A percentile compares a stretch with the other conserved stretches of the same genome.
phyloP scores from a whole-genome alignment of 2,888 invertebrate species.

The Empis livida region DNA sequence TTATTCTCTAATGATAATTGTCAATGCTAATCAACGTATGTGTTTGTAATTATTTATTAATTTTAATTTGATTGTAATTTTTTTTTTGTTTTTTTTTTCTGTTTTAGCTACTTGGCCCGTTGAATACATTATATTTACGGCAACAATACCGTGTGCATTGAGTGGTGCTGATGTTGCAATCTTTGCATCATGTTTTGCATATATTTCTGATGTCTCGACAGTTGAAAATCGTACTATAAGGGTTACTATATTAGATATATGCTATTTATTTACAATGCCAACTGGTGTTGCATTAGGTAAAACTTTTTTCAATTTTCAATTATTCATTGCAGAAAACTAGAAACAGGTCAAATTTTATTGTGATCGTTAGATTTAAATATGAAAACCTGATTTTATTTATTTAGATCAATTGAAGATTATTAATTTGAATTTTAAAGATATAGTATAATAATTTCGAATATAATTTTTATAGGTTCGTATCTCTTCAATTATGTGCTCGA shows the following conservation, averaged over 20 bases:
- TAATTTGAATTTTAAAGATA: too few species aligned
- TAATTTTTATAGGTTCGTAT: conserved; percentile 44
- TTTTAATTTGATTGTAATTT: neutral
- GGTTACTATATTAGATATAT: conserved; percentile 68
- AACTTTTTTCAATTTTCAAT: too few species aligned
- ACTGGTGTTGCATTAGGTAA: conserved; percentile 63
- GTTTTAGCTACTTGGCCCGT: conserved; percentile 48
- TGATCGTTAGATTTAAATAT: too few species aligned
- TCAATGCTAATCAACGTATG: conserved; percentile 49
- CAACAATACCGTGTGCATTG: conserved; percentile 60
- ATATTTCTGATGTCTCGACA: conserved; percentile 65
- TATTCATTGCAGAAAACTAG: too few species aligned
- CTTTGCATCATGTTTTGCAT: conserved; percentile 65
- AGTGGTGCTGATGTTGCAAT: conserved; percentile 70
- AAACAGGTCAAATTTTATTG: too few species aligned
- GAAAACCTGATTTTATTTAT: too few species aligned
- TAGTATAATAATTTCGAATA: conserved; percentile 9
- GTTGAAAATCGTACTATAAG: conserved; percentile 57
- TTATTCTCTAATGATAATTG: conserved; percentile 60
- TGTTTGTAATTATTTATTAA: neutral
- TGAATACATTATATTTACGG: conserved; percentile 60
- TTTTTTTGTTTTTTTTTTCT: neutral
- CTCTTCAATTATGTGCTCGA: conserved; percentile 47
- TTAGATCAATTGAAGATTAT: too few species aligned
- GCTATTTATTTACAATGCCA: conserved; percentile 73